Evolutionary conservation across 2,888 invertebrate genomes (phyloP).

Genomic region (Xylota sylvarum): DNA sequence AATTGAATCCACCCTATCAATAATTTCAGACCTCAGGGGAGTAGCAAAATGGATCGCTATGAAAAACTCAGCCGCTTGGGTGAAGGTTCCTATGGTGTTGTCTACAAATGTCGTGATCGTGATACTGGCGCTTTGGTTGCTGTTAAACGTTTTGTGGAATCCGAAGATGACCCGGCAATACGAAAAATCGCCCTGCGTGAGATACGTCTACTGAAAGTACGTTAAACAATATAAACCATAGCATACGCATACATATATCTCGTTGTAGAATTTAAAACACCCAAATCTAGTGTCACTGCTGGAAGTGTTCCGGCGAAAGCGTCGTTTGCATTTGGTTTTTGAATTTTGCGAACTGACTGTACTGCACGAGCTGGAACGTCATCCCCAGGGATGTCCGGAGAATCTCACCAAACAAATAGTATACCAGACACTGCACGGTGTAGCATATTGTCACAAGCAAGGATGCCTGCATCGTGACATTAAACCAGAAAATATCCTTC

Average conservation of each 20-base stretch:
- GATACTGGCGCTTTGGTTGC: constrained; percentile 98
- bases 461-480: constrained; percentile 98
- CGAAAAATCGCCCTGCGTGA: constrained; percentile 98
- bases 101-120: constrained; percentile 97
- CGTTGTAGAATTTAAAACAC: constrained; percentile 97
- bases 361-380: constrained; percentile 97
- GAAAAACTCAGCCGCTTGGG: constrained; percentile 97
- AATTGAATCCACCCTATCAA: neutral
- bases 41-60: constrained; percentile 96
- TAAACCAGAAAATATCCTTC: constrained; percentile 99
- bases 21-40: constrained; percentile 90
- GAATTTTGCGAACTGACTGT: constrained; percentile 99
- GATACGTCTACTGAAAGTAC: constrained; percentile 96
- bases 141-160: constrained; percentile 98
- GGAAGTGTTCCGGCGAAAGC: constrained; percentile 98
- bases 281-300: constrained; percentile 98
- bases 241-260: neutral
- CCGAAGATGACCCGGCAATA: constrained; percentile 98
- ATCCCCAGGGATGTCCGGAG: constrained; percentile 97
- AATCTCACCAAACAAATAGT: constrained; percentile 95
- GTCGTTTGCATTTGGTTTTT: constrained; percentile 98
- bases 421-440: constrained; percentile 97
- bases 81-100: constrained; percentile 90
- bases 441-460: constrained; percentile 98
- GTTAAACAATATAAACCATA: constrained; percentile 41